Conservation (phyloP, 2,888 invertebrate genomes). For the Ctena decussata region DNA sequence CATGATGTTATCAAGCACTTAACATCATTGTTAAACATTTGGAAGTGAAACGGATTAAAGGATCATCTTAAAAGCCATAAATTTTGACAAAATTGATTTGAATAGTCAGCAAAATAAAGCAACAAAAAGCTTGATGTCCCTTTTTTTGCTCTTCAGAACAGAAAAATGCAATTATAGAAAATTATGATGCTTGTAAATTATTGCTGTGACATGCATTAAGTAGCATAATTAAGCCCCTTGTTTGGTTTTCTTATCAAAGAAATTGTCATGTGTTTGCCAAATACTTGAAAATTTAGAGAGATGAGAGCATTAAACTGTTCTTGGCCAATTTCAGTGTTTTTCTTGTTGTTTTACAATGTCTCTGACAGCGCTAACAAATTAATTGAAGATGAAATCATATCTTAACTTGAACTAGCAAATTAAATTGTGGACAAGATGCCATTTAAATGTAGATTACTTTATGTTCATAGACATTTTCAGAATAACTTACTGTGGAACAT, state of each 20-base stretch:
- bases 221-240: slow-evolving; percentile 4
- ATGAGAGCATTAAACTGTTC: neutral
- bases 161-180: slow-evolving; percentile 8
- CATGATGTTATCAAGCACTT: too few relatives aligned
- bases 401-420: too few relatives aligned
- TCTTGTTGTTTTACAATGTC: neutral
- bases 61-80: neutral
- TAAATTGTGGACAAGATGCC: too few relatives aligned
- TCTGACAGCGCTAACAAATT: neutral
- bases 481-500: too few relatives aligned
- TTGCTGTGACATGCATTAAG: neutral
- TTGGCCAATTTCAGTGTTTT: neutral
- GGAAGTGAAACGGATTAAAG: neutral
- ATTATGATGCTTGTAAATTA: slow-evolving; percentile 14
- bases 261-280: slow-evolving; percentile 5
- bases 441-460: too few relatives aligned
- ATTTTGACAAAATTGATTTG: neutral
- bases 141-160: neutral
- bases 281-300: neutral
- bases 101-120: neutral
- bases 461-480: too few relatives aligned
- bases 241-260: neutral
- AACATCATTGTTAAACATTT: too few relatives aligned
- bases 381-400: neutral
- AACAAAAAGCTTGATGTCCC: neutral